These are phyloP conservation scores for Iphiclides podalirius DNA, from an alignment of 2,888 invertebrate species.

Conservation along the genomic window DNA sequence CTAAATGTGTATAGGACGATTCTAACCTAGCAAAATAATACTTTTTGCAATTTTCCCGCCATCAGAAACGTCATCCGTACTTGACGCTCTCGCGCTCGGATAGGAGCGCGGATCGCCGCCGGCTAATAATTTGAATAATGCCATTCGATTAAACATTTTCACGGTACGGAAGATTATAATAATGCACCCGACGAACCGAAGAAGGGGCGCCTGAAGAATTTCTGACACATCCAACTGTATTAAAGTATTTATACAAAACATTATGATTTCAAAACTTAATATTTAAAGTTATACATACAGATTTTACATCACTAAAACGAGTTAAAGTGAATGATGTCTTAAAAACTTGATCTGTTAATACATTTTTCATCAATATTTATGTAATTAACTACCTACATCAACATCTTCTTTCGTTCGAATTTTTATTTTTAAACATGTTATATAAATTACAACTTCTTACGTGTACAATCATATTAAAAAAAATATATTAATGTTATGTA, in stretches of 20 bases:
- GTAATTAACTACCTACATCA: too few species aligned
- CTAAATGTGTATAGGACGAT: too few species aligned
- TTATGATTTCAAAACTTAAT: not conserved
- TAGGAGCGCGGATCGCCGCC: slow-evolving; percentile 33
- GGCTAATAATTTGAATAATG: slow-evolving; percentile 53
- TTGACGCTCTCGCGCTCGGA: slow-evolving; percentile 30
- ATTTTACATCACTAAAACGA: not conserved
- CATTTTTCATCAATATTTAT: too few species aligned
- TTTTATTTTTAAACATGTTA: too few species aligned
- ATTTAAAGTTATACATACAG: not conserved
- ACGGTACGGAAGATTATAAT: slow-evolving; percentile 38
- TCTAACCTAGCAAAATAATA: slow-evolving; percentile 1
- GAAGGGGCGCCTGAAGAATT: slow-evolving; percentile 6
- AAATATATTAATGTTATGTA: too few species aligned
- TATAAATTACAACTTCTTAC: too few species aligned
- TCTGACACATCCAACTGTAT: slow-evolving; percentile 10
- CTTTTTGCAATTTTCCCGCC: slow-evolving; percentile 8
- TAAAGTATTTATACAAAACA: slow-evolving; percentile 5
- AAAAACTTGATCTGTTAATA: too few species aligned
- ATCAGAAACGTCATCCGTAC: slow-evolving; percentile 16
- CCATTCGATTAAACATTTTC: slow-evolving; percentile 47
- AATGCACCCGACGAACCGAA: slow-evolving; percentile 29
- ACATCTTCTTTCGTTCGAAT: too few species aligned
- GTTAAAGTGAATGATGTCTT: too few species aligned
- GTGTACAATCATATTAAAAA: too few species aligned